These are phyloP conservation scores for Cynocephalus volans DNA, from an alignment of 2,113 vertebrate species.

Conservation along the genomic window DNA sequence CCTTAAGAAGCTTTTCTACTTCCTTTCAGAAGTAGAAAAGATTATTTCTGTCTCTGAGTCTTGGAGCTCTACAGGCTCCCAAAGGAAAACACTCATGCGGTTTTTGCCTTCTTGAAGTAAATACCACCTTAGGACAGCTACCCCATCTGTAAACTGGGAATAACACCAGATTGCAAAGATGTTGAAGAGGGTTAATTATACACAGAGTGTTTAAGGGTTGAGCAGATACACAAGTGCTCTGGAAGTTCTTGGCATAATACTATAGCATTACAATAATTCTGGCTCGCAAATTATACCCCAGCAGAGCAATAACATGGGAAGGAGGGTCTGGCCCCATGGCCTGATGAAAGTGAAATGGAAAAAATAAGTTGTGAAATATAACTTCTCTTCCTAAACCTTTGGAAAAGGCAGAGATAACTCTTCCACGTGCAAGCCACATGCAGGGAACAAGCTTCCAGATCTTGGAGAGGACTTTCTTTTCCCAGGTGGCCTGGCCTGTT, in stretches of 20 bases:
- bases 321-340: constrained; percentile 70
- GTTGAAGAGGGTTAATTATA: constrained; percentile 78
- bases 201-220: constrained; percentile 67
- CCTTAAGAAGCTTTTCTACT: constrained; percentile 64
- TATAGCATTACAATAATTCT: constrained; percentile 84
- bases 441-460: constrained; percentile 48
- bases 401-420: constrained; percentile 62
- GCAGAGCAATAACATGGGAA: constrained; percentile 74
- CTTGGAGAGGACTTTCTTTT: constrained; percentile 61
- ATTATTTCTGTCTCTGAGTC: constrained; percentile 49
- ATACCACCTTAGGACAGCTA: constrained; percentile 73
- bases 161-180: constrained; percentile 69
- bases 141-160: constrained; percentile 73
- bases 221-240: constrained; percentile 76
- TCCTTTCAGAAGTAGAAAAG: constrained; percentile 67
- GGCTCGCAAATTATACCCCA: constrained; percentile 83
- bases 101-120: constrained; percentile 75
- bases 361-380: constrained; percentile 75
- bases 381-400: constrained; percentile 64
- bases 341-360: constrained; percentile 72
- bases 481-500: constrained; percentile 49
- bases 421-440: constrained; percentile 59
- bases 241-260: constrained; percentile 80
- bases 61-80: constrained; percentile 55
- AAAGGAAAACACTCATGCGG: constrained; percentile 68